Base-by-base conservation (phyloP, 2,888 invertebrate genomes). In the Epinotia bilunana region DNA sequence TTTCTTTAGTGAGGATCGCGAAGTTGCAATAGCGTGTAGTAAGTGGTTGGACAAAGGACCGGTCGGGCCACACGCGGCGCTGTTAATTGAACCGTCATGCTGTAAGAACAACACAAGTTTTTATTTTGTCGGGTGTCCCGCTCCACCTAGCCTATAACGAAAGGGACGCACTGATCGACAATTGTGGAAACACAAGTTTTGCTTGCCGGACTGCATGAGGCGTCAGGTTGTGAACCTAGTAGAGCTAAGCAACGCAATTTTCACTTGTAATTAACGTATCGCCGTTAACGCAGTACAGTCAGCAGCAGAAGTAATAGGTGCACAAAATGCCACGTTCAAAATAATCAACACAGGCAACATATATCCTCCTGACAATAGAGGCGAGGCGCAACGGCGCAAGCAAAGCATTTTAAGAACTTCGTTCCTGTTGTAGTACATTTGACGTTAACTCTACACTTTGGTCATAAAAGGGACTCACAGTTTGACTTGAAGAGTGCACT, bases 211-310 rank as follows among this genome's bases (percentile, higher is more conserved):
- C 53, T n/a, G 53, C n/a, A n/a, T 0, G 53, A n/a, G 39, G 57
- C 28, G 55, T 18, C 57, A 9, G 57, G 11, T 46, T 60, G n/a
- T 23, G 61, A 12, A 63, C 70, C 62, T 75, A 73, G 69, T 33
- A 33, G 61, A 58, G 65, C 84, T 83, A 83, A 81, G 81, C 70
- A 73, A 76, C 79, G 79, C 78, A 82, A 84, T 88, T 86, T 86
- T 88, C 84, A 85, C 84, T 80, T 85, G 82, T 82, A 78, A 83
- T 87, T 87, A 87, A 82, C 83, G 79, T 82, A 81, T 77, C 74
- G 75, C 79, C 80, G 84, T 82, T 85, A 84, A 81, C 72, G 69
- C 64, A 75, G 60, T 67, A n/a, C 53, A 53, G 16, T 53, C 53
- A 6, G 53, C 53, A 53, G 7, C n/a, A 53, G 53, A 53, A 16